These are phyloP conservation scores for Gymnothorax reevesii DNA, from an alignment of 2,797 vertebrate species.

Conservation along the genomic window DNA sequence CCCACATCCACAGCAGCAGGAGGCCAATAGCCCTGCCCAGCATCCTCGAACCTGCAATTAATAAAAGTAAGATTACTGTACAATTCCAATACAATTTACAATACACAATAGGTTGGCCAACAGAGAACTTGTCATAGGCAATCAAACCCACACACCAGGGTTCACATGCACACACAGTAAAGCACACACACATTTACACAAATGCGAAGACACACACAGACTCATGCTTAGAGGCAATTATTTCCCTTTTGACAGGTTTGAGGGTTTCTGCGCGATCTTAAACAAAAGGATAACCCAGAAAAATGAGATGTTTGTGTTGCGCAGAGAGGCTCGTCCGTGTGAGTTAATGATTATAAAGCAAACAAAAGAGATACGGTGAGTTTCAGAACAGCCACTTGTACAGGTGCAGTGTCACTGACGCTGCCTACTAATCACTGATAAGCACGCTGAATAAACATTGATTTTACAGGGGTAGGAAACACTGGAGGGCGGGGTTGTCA, in stretches of 20 bases:
- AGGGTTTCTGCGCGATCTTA: background rate
- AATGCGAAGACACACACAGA: too few relatives aligned
- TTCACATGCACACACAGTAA: background rate
- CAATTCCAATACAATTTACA: too few relatives aligned
- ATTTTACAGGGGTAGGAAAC: background rate
- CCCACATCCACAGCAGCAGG: constrained; percentile 15
- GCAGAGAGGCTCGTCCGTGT: background rate
- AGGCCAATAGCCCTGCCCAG: background rate
- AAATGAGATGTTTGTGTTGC: background rate
- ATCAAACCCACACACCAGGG: background rate
- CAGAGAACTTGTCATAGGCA: too few relatives aligned
- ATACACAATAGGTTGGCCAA: too few relatives aligned
- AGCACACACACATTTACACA: too few relatives aligned
- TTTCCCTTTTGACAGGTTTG: background rate
- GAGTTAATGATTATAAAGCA: background rate
- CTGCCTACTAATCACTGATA: background rate
- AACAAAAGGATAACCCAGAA: background rate
- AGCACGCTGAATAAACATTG: background rate
- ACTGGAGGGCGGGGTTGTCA: background rate
- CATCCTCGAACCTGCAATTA: constrained; percentile 9
- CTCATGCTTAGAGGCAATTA: background rate
- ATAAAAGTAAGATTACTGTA: too few relatives aligned
- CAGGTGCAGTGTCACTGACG: background rate
- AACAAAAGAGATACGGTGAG: background rate
- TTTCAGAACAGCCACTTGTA: background rate